Evolutionary conservation across 2,888 invertebrate species (phyloP), one percentile per base, ranked within the genome.

Genomic region (Polydrusus cervinus): DNA sequence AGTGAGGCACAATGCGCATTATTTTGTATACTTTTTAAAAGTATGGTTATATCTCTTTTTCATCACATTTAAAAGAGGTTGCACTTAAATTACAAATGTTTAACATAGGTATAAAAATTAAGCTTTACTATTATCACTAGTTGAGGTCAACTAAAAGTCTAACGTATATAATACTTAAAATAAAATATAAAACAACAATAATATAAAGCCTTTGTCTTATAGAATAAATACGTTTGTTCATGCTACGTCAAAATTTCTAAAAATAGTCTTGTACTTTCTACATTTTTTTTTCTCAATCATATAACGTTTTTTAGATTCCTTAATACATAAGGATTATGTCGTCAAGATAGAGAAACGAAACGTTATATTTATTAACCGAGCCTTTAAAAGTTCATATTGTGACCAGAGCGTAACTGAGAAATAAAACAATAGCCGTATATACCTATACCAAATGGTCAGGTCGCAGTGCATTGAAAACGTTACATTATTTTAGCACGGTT

Each of bases 1-100:
- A 84, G 82, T 83, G 84, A 84, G 84, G 84, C 84, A 84, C 84
- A 83, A 82, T 83, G 82, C 81, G 83, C 82, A 81, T 81, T 80
- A 80, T 81, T 81, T 71, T 71, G 75, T 71, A 79, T 79, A 78
- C 77, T 65, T 75, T 71, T 75, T 65, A 77, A 68, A 77, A 47
- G 43, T 76, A 68, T 68, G 34, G 55, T 67, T 66, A 75, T 79
- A 76, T 70, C 34, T 71, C 69, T 51, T 53, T 70, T 74, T 51
- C 61, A 77, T 77, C 74, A 77, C 77, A 77, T 77, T 74, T 62
- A 74, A 77, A 77, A 64, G 67, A 77, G 74, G 67, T 71, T 74
- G 67, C 73, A 64, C 70, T 76, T 70, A 64, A 72, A 68, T 16
- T 14, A 45, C 30, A 34, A 69, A 49, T 47, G 20, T 43, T 71